phyloP scores from a whole-genome alignment of 2,113 vertebrate genomes.

The Parus major region DNA sequence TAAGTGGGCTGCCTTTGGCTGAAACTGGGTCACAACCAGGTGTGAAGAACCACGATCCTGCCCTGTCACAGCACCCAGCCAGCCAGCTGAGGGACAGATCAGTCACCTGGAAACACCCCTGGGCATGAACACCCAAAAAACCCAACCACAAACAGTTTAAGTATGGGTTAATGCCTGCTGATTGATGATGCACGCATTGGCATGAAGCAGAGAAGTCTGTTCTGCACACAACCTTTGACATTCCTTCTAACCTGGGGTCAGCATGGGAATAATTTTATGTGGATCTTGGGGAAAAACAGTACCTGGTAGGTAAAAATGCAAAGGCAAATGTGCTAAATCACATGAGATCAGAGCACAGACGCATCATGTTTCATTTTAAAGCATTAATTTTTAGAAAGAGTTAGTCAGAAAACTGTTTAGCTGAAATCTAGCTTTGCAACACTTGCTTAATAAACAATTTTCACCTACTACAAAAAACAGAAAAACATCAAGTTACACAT shows the following conservation, averaged over 20 bases:
- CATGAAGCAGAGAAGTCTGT: background rate
- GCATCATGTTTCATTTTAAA: background rate
- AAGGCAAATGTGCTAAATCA: background rate
- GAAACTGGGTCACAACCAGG: background rate
- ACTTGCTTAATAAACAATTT: slow-evolving; percentile 24
- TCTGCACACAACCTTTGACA: background rate
- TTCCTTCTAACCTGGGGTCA: background rate
- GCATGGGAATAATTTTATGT: background rate
- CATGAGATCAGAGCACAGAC: background rate
- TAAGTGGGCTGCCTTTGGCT: background rate
- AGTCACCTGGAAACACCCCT: background rate
- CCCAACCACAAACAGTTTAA: background rate
- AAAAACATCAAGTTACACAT: background rate
- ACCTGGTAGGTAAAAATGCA: background rate
- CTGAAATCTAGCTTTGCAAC: background rate
- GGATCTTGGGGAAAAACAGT: background rate
- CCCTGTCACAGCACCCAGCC: background rate
- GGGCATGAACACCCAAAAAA: slow-evolving; percentile 6
- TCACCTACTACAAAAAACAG: background rate
- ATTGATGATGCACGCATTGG: background rate
- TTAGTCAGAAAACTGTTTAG: background rate
- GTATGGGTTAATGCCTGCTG: background rate
- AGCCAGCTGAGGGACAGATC: background rate
- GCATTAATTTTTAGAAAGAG: background rate
- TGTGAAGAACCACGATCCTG: background rate